Evolutionary conservation across 1,140 invertebrate genomes (phyloP).

Genomic region (Drosophila sucinea): DNA sequence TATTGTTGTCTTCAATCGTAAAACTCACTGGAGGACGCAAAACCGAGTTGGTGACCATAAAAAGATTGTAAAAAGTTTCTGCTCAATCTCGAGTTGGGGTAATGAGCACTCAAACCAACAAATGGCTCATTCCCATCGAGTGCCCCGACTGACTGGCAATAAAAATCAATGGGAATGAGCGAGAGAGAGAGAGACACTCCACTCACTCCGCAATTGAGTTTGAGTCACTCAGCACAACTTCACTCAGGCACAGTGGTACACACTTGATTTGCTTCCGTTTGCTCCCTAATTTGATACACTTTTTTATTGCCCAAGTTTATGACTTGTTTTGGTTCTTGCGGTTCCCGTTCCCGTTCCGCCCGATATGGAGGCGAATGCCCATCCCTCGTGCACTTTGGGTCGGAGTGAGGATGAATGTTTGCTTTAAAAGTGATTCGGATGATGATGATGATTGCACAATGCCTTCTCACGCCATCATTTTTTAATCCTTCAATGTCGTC

Average conservation of each 20-base stretch:
- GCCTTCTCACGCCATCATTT: constrained; percentile 81
- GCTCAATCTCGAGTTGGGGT: constrained; percentile 32
- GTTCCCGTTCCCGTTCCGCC: constrained; percentile 37
- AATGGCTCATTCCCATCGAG: constrained; percentile 45
- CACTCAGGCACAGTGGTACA: neutral
- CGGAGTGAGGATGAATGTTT: constrained; percentile 58
- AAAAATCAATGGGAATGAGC: neutral
- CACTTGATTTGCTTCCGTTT: constrained; percentile 35
- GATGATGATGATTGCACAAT: constrained; percentile 72
- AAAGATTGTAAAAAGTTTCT: constrained; percentile 51
- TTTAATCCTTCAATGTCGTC: constrained; percentile 74
- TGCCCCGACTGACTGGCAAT: constrained; percentile 23
- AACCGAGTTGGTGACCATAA: constrained; percentile 44
- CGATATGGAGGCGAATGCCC: constrained; percentile 31
- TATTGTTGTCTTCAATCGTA: constrained; percentile 42
- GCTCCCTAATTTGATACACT: constrained; percentile 79
- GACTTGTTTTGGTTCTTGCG: constrained; percentile 71
- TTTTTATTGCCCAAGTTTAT: constrained; percentile 74
- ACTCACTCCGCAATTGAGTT: constrained; percentile 24
- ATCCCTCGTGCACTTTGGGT: neutral
- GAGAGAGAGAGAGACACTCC: constrained; percentile 14
- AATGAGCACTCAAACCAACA: constrained; percentile 39
- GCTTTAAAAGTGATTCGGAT: constrained; percentile 60
- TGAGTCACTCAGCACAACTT: neutral
- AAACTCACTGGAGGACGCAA: constrained; percentile 38